Evolutionary conservation across 1,140 invertebrate species (phyloP).

Genomic region (Drosophila bocki): DNA sequence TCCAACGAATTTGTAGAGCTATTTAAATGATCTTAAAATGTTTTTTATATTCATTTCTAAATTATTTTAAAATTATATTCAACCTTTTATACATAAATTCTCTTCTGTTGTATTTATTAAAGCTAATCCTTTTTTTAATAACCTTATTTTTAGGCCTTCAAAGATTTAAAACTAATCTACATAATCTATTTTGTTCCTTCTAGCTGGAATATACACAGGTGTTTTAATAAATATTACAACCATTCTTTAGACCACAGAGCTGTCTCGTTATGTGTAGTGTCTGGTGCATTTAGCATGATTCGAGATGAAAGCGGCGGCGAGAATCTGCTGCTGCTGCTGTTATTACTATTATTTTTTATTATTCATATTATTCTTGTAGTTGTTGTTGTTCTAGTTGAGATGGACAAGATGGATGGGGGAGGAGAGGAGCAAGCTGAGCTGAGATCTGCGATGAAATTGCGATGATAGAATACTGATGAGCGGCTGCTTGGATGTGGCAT

Average conservation of each 20-base stretch:
- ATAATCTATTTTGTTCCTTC: too few species aligned
- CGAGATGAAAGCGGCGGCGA: conserved; percentile 47
- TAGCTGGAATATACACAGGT: too few species aligned
- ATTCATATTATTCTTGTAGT: conserved; percentile 37
- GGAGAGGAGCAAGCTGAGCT: conserved; percentile 29
- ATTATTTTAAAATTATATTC: too few species aligned
- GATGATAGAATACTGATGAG: conserved; percentile 31
- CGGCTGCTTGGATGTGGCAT: conserved; percentile 32
- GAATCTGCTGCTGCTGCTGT: conserved; percentile 56
- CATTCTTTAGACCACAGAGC: conserved; percentile 20
- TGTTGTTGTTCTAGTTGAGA: conserved; percentile 62
- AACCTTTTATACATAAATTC: too few species aligned
- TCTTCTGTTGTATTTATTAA: too few species aligned
- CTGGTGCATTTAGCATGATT: conserved; percentile 52
- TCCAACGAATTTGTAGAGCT: neutral
- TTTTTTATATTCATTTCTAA: too few species aligned
- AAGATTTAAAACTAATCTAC: too few species aligned
- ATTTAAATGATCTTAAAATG: too few species aligned
- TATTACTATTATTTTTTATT: conserved; percentile 32
- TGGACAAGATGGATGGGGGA: conserved; percentile 32
- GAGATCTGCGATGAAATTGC: conserved; percentile 40
- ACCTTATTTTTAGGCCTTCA: too few species aligned
- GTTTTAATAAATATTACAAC: neutral
- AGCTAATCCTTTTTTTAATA: too few species aligned
- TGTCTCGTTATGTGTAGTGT: conserved; percentile 6